A percentile compares a stretch with the other conserved stretches of the same genome.
These are phyloP conservation scores for Nephrotoma guestfalica DNA, from an alignment of 2,888 invertebrate genomes.

Conservation along the genomic window DNA sequence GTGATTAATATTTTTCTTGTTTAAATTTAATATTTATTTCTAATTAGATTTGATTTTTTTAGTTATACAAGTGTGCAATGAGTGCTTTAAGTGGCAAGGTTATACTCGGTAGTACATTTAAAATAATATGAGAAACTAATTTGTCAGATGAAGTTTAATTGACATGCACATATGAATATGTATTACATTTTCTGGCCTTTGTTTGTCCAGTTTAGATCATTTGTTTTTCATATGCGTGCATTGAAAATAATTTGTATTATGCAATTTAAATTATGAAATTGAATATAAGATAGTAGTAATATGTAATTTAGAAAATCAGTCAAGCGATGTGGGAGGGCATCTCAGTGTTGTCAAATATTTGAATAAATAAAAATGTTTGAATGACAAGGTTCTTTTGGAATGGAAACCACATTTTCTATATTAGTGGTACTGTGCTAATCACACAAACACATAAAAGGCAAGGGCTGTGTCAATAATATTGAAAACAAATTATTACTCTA, in stretches of 20 bases:
- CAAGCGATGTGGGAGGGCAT: background rate
- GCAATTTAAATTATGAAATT: background rate
- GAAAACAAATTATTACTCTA: too few species aligned
- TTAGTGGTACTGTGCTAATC: too few species aligned
- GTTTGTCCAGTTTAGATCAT: background rate
- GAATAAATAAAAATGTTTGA: too few species aligned
- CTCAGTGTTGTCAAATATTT: background rate
- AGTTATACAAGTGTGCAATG: background rate
- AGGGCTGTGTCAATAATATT: too few species aligned
- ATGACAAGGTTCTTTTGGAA: too few species aligned
- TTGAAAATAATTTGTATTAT: background rate
- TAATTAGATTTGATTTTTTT: background rate
- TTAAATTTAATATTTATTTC: background rate
- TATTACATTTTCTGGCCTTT: background rate
- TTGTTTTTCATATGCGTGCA: background rate
- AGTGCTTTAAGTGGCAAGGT: background rate
- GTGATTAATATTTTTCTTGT: background rate
- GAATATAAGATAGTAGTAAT: background rate
- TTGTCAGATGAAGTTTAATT: background rate
- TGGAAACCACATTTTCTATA: too few species aligned
- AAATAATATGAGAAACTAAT: background rate
- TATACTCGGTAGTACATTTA: background rate
- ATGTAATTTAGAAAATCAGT: background rate
- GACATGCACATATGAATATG: background rate
- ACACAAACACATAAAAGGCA: too few species aligned